Evolutionary conservation across 2,797 vertebrate species (phyloP), one percentile per base, ranked within the genome.

Genomic region (Moxostoma hubbsi): DNA sequence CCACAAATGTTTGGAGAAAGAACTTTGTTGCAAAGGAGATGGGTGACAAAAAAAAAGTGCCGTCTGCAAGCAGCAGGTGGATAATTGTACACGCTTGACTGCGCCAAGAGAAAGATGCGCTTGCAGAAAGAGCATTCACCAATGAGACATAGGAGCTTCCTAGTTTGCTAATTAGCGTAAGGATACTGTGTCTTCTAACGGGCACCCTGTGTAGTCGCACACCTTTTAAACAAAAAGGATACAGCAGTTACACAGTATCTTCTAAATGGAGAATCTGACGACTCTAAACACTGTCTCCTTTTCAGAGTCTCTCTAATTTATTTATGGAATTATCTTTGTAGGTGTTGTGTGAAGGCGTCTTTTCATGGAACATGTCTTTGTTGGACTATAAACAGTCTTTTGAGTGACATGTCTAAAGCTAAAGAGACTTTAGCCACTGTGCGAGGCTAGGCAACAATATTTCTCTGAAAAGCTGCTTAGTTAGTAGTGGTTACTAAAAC

Each of bases 21-120:
- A 85, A 86, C 65, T 82, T 89, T 89, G 86, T 86, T 88, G 86
- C 83, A 79, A 79, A 55, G 71, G 13, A 77, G 77, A 86, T 81
- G 73, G 66, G 51, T 75, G 59, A 86, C 80, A 24, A 81, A 80
- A 86, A 88, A 87, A 62, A 61, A 68, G 75, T 81, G 80, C 88
- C 82, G 87, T 90, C 90, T 87, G 77, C 70, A 82, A 59, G 86
- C 85, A 92, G 93, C 93, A 94, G 93, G 93, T 94, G 93, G 91
- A 92, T 88, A 84, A 85, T 88, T 92, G 91, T 89, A 81, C 87
- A 93, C 69, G 92, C 88, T 88, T 87, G 90, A 94, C 87, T 63
- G 88, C 88, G 86, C 69, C 88, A 76, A 90, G 68, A 85, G 91
- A 93, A 89, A 89, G 88, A 89, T 88, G 82, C 81, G 83, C 75